These are phyloP conservation scores for Napeogenes inachia DNA, from an alignment of 2,888 invertebrate species.

Conservation along the genomic window DNA sequence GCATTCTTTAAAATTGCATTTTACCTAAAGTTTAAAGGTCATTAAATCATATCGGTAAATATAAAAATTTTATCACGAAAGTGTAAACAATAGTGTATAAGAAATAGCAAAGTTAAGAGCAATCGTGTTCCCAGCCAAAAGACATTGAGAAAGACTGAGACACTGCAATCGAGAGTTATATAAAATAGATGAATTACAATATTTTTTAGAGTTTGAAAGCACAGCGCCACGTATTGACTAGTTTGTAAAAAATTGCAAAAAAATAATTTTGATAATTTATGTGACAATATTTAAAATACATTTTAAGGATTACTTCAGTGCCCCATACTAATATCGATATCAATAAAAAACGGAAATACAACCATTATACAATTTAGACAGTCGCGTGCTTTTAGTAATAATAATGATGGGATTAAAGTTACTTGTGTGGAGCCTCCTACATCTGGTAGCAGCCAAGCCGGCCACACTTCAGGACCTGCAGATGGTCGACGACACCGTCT, in stretches of 20 bases:
- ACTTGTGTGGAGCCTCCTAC: slow-evolving; percentile 49
- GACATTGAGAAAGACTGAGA: slow-evolving; percentile 55
- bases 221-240: slow-evolving; percentile 42
- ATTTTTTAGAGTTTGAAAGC: slow-evolving; percentile 48
- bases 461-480: slow-evolving; percentile 55
- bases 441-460: slow-evolving; percentile 46
- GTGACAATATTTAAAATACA: too few relatives aligned
- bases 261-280: slow-evolving; percentile 6
- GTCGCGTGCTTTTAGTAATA: slow-evolving; percentile 16
- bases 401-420: slow-evolving; percentile 46
- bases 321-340: slow-evolving; percentile 4
- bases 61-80: background rate
- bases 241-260: slow-evolving; percentile 37
- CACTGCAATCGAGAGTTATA: slow-evolving; percentile 64
- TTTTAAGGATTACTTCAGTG: background rate
- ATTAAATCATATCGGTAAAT: background rate
- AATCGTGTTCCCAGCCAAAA: slow-evolving; percentile 10
- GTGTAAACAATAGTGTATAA: slow-evolving; percentile 1
- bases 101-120: slow-evolving; percentile 8
- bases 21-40: background rate
- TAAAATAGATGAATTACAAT: slow-evolving; percentile 60
- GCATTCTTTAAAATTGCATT: background rate
- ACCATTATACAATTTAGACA: background rate
- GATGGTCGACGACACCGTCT: slow-evolving; percentile 69
- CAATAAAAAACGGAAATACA: slow-evolving; percentile 2